These are phyloP conservation scores for Frankliniella intonsa DNA, from an alignment of 2,888 invertebrate species.

Conservation along the genomic window DNA sequence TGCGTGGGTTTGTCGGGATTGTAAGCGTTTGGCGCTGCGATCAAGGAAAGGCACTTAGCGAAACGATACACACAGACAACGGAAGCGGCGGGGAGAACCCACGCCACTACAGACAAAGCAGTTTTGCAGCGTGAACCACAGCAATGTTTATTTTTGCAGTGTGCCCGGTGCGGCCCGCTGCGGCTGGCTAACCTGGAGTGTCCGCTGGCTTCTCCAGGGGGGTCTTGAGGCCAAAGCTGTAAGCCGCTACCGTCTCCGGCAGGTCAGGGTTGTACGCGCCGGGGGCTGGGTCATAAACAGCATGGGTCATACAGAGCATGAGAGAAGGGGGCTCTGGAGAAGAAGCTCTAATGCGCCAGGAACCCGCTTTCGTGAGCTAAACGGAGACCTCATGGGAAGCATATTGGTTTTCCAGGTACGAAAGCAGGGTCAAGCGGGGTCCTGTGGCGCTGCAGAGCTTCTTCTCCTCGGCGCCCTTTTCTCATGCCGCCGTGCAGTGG, in stretches of 20 bases:
- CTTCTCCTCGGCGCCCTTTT: no score
- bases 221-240: slow-evolving; percentile 68
- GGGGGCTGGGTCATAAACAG: slow-evolving; percentile 61
- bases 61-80: background rate
- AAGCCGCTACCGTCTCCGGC: slow-evolving; percentile 60
- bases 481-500: background rate
- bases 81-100: background rate
- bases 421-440: no score
- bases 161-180: background rate
- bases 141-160: no score
- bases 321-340: no score
- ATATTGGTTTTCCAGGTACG: no score
- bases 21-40: slow-evolving; percentile 88
- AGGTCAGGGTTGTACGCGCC: slow-evolving; percentile 83
- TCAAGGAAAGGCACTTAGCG: no score
- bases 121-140: no score
- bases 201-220: slow-evolving; percentile 58
- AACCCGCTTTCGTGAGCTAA: no score
- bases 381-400: slow-evolving; percentile 37
- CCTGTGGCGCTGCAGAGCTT: no score
- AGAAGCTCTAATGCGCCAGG: no score
- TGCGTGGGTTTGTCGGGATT: slow-evolving; percentile 66
- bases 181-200: slow-evolving; percentile 57
- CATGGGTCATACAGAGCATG: background rate
- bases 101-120: no score